These are phyloP conservation scores for Mycalesis mineus DNA, from an alignment of 2,888 invertebrate genomes.

Conservation along the genomic window DNA sequence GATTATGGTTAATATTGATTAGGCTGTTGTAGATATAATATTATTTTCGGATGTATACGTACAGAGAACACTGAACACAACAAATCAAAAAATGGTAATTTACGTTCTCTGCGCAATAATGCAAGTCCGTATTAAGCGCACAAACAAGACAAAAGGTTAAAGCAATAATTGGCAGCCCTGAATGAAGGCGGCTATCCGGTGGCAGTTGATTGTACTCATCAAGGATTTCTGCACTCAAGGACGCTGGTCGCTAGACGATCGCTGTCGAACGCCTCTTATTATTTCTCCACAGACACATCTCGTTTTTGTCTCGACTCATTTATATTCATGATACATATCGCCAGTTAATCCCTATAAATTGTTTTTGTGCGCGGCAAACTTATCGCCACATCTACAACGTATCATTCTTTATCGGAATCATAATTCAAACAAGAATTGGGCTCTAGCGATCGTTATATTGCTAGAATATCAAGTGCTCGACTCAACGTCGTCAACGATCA, in stretches of 20 bases:
- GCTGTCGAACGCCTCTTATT: slow-evolving; percentile 71
- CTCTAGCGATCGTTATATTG: slow-evolving; percentile 3
- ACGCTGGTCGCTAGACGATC: slow-evolving; percentile 70
- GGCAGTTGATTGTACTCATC: slow-evolving; percentile 79
- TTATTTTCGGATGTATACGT: no score
- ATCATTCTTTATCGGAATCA: slow-evolving; percentile 9
- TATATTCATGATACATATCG: slow-evolving; percentile 75
- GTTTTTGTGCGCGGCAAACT: slow-evolving; percentile 38
- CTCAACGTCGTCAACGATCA: neutral
- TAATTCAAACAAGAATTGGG: slow-evolving; percentile 12
- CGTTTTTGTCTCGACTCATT: slow-evolving; percentile 71
- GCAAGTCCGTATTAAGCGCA: neutral
- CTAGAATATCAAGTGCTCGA: slow-evolving; percentile 5
- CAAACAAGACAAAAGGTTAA: slow-evolving; percentile 22
- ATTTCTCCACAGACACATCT: slow-evolving; percentile 72
- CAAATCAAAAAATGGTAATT: no score
- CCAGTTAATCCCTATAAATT: slow-evolving; percentile 70
- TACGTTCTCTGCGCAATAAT: slow-evolving; percentile 8
- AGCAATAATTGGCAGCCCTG: slow-evolving; percentile 61
- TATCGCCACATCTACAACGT: slow-evolving; percentile 12
- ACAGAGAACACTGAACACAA: no score
- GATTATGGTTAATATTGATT: no score
- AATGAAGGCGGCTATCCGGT: slow-evolving; percentile 65
- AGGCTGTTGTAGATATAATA: no score
- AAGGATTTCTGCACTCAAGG: slow-evolving; percentile 77